These are phyloP conservation scores for Oreochromis niloticus DNA, from an alignment of 2,113 vertebrate genomes.

Conservation along the genomic window DNA sequence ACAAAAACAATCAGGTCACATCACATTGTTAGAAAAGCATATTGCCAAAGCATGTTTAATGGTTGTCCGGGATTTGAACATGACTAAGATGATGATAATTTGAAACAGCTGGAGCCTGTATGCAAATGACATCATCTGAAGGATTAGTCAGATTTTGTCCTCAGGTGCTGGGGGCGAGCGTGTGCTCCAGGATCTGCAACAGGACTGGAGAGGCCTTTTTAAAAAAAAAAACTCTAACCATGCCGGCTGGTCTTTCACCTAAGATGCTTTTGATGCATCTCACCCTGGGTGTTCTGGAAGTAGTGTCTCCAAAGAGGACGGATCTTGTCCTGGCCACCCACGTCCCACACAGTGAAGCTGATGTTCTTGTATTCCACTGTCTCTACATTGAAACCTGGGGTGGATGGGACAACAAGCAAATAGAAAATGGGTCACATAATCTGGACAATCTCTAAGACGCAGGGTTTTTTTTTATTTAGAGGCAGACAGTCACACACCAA, in stretches of 20 bases:
- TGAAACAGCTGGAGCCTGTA: conserved; percentile 12
- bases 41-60: neutral
- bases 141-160: conserved; percentile 33
- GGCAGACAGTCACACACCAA: conserved; percentile 64
- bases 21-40: neutral
- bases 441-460: neutral
- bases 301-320: conserved; percentile 96
- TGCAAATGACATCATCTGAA: conserved; percentile 24
- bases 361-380: conserved; percentile 98
- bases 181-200: conserved; percentile 1
- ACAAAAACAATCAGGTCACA: neutral
- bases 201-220: neutral
- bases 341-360: conserved; percentile 98
- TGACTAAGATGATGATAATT: conserved; percentile 12
- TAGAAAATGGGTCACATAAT: neutral
- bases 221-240: neutral
- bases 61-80: neutral
- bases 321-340: conserved; percentile 98
- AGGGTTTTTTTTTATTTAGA: neutral
- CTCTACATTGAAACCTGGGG: conserved; percentile 91
- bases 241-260: neutral
- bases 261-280: neutral
- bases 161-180: neutral
- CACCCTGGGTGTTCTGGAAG: conserved; percentile 98
- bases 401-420: neutral